A percentile compares a stretch with the other conserved stretches of the same genome.
These are phyloP conservation scores for Erannis defoliaria DNA, from an alignment of 2,888 invertebrate genomes.

Conservation along the genomic window DNA sequence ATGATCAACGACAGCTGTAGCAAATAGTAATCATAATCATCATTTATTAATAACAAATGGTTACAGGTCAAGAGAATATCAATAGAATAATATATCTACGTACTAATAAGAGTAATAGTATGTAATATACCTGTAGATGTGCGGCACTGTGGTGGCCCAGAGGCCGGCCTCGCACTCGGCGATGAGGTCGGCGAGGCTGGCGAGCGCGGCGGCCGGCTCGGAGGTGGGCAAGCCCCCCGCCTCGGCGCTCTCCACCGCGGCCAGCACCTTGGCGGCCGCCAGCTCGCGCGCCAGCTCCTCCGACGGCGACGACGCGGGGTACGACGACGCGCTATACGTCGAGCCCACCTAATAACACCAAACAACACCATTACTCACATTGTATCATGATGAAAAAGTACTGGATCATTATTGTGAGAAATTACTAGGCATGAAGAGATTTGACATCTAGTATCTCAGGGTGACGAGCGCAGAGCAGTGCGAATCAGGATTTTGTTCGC, in stretches of 20 bases:
- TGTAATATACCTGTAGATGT: conserved; percentile 80
- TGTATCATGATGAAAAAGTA: too few relatives aligned
- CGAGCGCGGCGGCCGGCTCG: conserved; percentile 53
- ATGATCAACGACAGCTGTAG: too few relatives aligned
- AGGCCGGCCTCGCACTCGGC: conserved; percentile 85
- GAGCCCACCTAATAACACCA: conserved; percentile 66
- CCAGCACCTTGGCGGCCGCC: conserved; percentile 72
- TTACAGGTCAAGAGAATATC: too few relatives aligned
- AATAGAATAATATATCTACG: neutral
- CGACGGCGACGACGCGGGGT: conserved; percentile 76
- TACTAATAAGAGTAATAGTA: too few relatives aligned
- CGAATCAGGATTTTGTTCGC: too few relatives aligned
- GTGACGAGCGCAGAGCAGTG: too few relatives aligned
- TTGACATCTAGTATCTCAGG: too few relatives aligned
- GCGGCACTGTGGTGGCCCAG: conserved; percentile 86
- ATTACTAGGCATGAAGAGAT: too few relatives aligned
- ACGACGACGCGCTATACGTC: conserved; percentile 69
- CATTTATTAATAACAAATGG: too few relatives aligned
- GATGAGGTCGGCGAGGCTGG: conserved; percentile 70
- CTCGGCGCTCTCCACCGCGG: conserved; percentile 70
- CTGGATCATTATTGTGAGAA: too few relatives aligned
- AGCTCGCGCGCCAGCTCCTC: conserved; percentile 76
- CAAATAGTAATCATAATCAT: too few relatives aligned
- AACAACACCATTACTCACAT: neutral
- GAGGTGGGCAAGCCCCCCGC: conserved; percentile 68